A percentile compares a stretch with the other conserved stretches of the same genome.
Evolutionary conservation across 2,113 vertebrate genomes (phyloP).

Genomic region (Centropus unirufus): DNA sequence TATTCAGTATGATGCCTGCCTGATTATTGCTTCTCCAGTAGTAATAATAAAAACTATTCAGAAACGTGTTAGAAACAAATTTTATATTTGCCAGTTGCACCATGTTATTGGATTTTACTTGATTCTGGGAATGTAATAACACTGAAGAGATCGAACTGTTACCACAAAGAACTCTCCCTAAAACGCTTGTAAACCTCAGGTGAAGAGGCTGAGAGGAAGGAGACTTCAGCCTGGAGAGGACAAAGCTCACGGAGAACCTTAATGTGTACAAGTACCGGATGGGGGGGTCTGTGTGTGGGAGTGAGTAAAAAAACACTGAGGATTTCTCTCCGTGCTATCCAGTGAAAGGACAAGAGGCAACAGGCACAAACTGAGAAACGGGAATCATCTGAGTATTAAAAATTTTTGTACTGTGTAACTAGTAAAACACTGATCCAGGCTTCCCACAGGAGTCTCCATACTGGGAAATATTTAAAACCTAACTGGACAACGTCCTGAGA

Average conservation of each 20-base stretch:
- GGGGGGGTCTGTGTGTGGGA: neutral
- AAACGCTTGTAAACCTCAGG: neutral
- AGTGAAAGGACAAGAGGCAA: neutral
- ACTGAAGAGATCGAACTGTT: neutral
- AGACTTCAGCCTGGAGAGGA: neutral
- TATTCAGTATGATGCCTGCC: neutral
- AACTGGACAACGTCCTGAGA: neutral
- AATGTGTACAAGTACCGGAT: neutral
- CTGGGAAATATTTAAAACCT: neutral
- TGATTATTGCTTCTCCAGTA: neutral
- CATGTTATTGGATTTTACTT: neutral
- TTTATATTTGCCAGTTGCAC: neutral
- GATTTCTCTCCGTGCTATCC: neutral
- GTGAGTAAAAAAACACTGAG: neutral
- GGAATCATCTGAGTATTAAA: neutral
- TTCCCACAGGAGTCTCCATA: neutral
- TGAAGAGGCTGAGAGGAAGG: neutral
- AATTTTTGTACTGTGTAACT: neutral
- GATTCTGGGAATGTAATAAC: neutral
- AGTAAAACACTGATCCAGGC: neutral
- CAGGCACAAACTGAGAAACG: neutral
- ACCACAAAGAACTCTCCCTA: neutral
- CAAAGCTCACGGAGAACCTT: neutral
- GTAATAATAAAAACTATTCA: neutral
- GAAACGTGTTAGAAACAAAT: conserved; percentile 1